Conservation (phyloP, 1,140 invertebrate species). For the Drosophila virilis region DNA sequence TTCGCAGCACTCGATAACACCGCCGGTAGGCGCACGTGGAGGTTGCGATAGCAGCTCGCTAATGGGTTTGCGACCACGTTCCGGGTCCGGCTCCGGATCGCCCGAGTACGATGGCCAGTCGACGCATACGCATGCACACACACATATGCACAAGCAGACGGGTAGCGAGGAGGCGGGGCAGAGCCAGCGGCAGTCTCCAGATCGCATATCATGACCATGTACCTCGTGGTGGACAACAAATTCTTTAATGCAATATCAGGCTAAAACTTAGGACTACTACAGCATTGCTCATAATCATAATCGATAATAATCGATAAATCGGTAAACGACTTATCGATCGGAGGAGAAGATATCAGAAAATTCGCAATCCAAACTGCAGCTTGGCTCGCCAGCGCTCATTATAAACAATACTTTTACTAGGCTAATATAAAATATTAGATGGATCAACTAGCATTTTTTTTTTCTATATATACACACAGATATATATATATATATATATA, state of each 20-base stretch:
- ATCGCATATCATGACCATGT: constrained; percentile 84
- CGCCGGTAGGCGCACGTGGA: constrained; percentile 67
- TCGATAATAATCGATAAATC: constrained; percentile 14
- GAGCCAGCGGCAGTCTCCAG: constrained; percentile 62
- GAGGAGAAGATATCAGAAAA: constrained; percentile 5
- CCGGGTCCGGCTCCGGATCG: constrained; percentile 49
- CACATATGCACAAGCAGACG: constrained; percentile 18
- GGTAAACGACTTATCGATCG: constrained; percentile 9
- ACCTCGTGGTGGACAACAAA: constrained; percentile 46
- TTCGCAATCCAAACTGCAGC: constrained; percentile 17
- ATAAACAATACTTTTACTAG: constrained; percentile 63
- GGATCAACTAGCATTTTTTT: constrained; percentile 79
- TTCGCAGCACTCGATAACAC: constrained; percentile 83
- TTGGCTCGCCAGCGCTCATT: constrained; percentile 38
- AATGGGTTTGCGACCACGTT: constrained; percentile 25
- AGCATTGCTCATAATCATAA: constrained; percentile 63
- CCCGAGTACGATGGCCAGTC: constrained; percentile 45
- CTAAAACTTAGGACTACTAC: constrained; percentile 51
- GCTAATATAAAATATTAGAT: constrained; percentile 78
- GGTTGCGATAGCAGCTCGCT: constrained; percentile 45
- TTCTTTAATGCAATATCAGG: constrained; percentile 49
- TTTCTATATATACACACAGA: constrained; percentile 52
- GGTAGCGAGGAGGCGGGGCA: constrained; percentile 7
- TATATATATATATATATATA: constrained; percentile 30
- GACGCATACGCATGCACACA: background rate